A percentile compares a stretch with the other conserved stretches of the same genome.
These are phyloP conservation scores for Aplochiton taeniatus DNA, from an alignment of 2,797 vertebrate species.

Conservation along the genomic window DNA sequence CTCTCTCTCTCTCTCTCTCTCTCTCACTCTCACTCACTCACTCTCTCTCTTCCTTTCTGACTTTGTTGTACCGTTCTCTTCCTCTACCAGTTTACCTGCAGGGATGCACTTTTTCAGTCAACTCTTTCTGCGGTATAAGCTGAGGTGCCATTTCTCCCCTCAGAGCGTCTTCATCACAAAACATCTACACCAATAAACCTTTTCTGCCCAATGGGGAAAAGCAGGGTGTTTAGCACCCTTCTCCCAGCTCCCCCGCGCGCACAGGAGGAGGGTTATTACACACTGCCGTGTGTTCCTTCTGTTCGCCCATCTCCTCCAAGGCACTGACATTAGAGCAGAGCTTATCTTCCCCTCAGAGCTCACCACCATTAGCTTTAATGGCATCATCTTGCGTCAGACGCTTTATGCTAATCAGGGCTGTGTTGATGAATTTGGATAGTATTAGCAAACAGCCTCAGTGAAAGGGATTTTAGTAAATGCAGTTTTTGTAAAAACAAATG, in stretches of 20 bases:
- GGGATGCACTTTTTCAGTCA: too few relatives aligned
- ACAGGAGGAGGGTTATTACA: too few relatives aligned
- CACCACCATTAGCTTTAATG: constrained; percentile 6
- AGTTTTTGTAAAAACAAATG: background rate
- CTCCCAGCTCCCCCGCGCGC: too few relatives aligned
- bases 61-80: background rate
- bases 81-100: too few relatives aligned
- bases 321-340: background rate
- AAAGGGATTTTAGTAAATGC: too few relatives aligned
- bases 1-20: background rate
- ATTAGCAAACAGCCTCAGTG: too few relatives aligned
- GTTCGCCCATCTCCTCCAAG: background rate
- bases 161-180: too few relatives aligned
- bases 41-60: background rate
- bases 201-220: too few relatives aligned
- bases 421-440: background rate
- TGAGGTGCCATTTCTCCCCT: too few relatives aligned
- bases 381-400: background rate
- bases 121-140: too few relatives aligned
- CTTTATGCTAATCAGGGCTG: constrained; percentile 5
- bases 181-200: too few relatives aligned
- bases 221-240: too few relatives aligned
- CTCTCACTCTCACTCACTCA: background rate
- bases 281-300: background rate
- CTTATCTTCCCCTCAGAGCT: background rate